These are phyloP conservation scores for Clanis bilineata DNA, from an alignment of 2,888 invertebrate species.

Conservation along the genomic window DNA sequence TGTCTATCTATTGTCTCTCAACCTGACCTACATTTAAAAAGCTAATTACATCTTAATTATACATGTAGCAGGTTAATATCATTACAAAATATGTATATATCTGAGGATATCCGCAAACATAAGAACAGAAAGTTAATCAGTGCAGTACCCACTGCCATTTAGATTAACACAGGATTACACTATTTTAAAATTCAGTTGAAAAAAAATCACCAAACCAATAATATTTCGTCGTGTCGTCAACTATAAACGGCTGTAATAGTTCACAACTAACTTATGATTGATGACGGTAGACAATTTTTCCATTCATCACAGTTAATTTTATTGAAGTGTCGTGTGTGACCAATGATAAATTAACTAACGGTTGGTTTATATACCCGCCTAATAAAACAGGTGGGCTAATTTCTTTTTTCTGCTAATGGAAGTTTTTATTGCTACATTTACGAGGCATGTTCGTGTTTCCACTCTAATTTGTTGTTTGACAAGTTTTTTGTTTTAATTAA, in stretches of 20 bases:
- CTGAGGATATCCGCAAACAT: too few relatives aligned
- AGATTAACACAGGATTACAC: too few relatives aligned
- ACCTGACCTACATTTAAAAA: too few relatives aligned
- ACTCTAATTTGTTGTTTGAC: neutral
- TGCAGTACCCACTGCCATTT: too few relatives aligned
- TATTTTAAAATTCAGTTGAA: too few relatives aligned
- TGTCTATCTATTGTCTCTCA: too few relatives aligned
- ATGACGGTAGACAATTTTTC: constrained; percentile 70
- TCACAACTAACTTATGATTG: constrained; percentile 70
- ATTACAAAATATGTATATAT: too few relatives aligned
- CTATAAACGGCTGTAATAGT: constrained; percentile 40
- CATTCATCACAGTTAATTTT: constrained; percentile 80
- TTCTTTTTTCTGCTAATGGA: constrained; percentile 43
- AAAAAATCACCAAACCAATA: too few relatives aligned
- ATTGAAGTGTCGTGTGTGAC: constrained; percentile 69
- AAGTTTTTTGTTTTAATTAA: neutral
- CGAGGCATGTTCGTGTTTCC: neutral
- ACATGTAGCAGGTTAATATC: too few relatives aligned
- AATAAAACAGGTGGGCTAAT: constrained; percentile 49
- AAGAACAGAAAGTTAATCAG: too few relatives aligned
- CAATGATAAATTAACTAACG: constrained; percentile 53
- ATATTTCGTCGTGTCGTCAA: constrained; percentile 34
- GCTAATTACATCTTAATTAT: too few relatives aligned
- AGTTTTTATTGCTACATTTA: constrained; percentile 15
- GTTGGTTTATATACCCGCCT: constrained; percentile 40